phyloP scores from a whole-genome alignment of 2,888 invertebrate species.

The Acrocyrtus sp. region DNA sequence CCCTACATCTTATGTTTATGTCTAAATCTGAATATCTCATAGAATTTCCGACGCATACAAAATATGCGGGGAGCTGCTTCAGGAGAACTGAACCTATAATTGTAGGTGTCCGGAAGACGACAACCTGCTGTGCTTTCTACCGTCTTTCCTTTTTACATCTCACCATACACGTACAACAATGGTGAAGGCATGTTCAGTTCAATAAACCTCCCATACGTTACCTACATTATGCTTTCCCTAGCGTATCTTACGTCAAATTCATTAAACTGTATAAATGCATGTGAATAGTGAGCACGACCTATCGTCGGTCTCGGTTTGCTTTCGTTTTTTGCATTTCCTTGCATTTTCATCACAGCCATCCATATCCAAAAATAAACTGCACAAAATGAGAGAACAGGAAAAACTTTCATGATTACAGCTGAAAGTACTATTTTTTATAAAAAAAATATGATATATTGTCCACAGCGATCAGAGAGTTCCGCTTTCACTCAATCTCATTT shows the following conservation, averaged over 20 bases:
- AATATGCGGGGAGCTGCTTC: background rate
- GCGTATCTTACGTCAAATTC: too few relatives aligned
- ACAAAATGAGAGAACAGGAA: slow-evolving; percentile 1
- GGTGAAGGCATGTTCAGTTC: background rate
- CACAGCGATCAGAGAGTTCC: slow-evolving; percentile 32
- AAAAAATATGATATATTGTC: slow-evolving; percentile 45
- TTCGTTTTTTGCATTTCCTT: background rate
- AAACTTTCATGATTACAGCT: slow-evolving; percentile 36
- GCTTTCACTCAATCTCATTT: slow-evolving; percentile 46
- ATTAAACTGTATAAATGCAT: too few relatives aligned
- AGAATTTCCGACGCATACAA: too few relatives aligned
- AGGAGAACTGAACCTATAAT: slow-evolving; percentile 30
- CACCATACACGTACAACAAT: too few relatives aligned
- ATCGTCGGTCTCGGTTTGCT: background rate
- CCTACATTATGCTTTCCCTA: background rate
- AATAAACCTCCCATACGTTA: background rate
- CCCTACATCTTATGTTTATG: too few relatives aligned
- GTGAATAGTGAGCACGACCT: too few relatives aligned
- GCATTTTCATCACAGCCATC: background rate
- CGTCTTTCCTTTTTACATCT: slow-evolving; percentile 7
- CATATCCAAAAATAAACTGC: too few relatives aligned
- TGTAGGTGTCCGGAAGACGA: slow-evolving; percentile 29
- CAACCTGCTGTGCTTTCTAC: slow-evolving; percentile 34
- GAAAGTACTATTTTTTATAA: too few relatives aligned
- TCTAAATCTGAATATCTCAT: too few relatives aligned